Evolutionary conservation across 2,113 vertebrate species (phyloP).

Genomic region (Panthera leo): DNA sequence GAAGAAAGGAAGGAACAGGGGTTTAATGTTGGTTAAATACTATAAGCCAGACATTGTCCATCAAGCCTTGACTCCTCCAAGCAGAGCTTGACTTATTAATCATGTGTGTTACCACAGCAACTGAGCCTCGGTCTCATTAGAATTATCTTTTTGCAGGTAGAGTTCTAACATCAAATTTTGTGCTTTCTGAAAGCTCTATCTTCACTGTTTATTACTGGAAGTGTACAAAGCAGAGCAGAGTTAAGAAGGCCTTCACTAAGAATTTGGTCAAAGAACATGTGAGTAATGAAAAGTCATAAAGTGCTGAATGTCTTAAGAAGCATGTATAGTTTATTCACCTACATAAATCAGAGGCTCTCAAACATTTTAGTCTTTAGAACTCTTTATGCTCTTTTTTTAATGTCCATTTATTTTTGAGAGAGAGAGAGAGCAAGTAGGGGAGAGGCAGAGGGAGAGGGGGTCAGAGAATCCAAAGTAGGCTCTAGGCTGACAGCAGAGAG

Average conservation of each 20-base stretch:
- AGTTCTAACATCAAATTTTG: neutral
- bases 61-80: neutral
- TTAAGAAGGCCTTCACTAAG: neutral
- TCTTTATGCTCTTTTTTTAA: neutral
- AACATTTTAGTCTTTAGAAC: neutral
- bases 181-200: neutral
- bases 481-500: no score
- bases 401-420: no score
- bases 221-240: neutral
- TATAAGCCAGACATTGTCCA: neutral
- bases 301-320: neutral
- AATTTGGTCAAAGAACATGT: neutral
- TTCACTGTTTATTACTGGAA: neutral
- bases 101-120: neutral
- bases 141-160: neutral
- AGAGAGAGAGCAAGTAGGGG: no score
- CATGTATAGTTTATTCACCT: neutral
- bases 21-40: neutral
- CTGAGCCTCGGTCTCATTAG: neutral
- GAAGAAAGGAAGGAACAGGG: neutral
- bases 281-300: neutral
- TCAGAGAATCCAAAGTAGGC: no score
- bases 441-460: no score
- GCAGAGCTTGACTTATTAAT: neutral
- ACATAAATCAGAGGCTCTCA: neutral